phyloP scores from a whole-genome alignment of 2,797 vertebrate genomes.

The Rhynchotus rufescens region DNA sequence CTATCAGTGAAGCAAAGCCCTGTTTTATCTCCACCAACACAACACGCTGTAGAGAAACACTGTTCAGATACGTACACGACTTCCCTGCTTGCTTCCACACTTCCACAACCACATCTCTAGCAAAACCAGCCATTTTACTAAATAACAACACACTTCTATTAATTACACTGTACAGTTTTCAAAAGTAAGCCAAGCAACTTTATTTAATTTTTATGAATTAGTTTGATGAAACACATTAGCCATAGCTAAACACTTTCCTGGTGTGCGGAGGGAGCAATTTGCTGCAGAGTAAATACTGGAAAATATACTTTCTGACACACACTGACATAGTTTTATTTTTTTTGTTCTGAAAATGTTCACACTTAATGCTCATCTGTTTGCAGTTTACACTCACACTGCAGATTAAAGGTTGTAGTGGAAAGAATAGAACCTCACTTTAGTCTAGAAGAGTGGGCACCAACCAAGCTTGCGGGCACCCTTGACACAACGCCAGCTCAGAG shows the following conservation, averaged over 20 bases:
- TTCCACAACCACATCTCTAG: neutral
- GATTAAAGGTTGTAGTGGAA: neutral
- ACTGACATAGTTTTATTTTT: neutral
- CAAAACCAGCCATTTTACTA: neutral
- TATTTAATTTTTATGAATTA: no score
- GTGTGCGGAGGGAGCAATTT: neutral
- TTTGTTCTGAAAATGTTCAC: neutral
- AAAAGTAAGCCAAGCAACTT: neutral
- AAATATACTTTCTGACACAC: neutral
- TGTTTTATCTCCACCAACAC: neutral
- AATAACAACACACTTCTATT: neutral
- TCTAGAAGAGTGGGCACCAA: accelerated
- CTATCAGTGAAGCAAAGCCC: neutral
- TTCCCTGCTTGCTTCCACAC: neutral
- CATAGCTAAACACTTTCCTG: neutral
- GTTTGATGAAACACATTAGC: neutral
- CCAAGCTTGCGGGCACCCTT: neutral
- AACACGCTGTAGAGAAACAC: neutral
- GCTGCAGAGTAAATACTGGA: neutral
- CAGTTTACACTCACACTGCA: neutral
- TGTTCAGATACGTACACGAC: neutral
- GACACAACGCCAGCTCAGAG: neutral
- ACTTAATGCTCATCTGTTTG: neutral
- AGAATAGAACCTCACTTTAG: accelerated
- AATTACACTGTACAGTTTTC: neutral